These are phyloP conservation scores for Pogonocherus hispidulus DNA, from an alignment of 2,888 invertebrate species.

Conservation along the genomic window DNA sequence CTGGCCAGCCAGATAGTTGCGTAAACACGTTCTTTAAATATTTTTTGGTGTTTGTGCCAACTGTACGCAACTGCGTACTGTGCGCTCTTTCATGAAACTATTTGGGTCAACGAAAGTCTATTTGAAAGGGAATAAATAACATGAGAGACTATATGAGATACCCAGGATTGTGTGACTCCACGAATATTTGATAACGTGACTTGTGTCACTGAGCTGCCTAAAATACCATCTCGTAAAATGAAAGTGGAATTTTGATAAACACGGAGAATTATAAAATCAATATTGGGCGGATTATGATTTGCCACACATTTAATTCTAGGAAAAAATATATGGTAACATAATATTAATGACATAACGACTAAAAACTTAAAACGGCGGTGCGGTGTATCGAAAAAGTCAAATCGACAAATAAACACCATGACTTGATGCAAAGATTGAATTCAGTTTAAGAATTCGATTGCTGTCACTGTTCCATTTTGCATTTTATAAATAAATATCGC, in stretches of 20 bases:
- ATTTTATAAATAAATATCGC: too few species aligned
- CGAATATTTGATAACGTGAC: not conserved
- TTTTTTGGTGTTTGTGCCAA: conserved; percentile 18
- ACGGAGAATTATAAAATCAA: not conserved
- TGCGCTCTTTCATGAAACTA: not conserved
- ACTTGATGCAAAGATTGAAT: too few species aligned
- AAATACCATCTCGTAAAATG: not conserved
- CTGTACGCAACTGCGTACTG: conserved; percentile 11
- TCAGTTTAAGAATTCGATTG: too few species aligned
- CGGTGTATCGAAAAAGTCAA: too few species aligned
- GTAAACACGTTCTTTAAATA: conserved; percentile 9
- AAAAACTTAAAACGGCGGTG: too few species aligned
- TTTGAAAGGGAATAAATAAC: conserved; percentile 14
- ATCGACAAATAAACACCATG: too few species aligned
- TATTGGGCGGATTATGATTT: not conserved
- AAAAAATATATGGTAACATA: too few species aligned
- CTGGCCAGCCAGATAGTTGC: not conserved
- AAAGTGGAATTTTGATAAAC: not conserved
- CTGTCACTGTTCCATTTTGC: too few species aligned
- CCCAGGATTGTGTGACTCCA: not conserved
- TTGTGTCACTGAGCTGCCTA: not conserved
- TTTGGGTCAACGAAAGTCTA: conserved; percentile 12
- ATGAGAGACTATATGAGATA: too few species aligned
- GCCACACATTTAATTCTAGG: not conserved
- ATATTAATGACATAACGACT: too few species aligned